Evolutionary conservation across 2,113 vertebrate species (phyloP).

Genomic region (Plecturocebus donacophilus): DNA sequence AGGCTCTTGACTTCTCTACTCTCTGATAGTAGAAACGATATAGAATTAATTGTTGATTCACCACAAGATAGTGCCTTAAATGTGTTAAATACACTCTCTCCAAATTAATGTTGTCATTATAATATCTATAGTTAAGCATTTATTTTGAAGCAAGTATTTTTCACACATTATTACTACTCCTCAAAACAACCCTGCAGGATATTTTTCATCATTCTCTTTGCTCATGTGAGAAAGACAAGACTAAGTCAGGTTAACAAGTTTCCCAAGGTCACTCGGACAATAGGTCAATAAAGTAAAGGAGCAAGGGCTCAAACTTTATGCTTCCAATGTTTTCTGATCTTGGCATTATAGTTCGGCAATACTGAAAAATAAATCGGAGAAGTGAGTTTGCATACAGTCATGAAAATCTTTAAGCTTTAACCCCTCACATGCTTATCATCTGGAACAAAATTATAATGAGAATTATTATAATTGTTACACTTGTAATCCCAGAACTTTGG

Average conservation of each 20-base stretch:
- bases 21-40: not conserved
- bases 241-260: not conserved
- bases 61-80: not conserved
- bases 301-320: not conserved
- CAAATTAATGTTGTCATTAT: not conserved
- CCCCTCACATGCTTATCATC: not conserved
- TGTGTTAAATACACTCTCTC: not conserved
- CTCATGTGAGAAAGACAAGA: constrained; percentile 27
- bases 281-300: not conserved
- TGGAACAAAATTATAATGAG: not conserved
- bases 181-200: not conserved
- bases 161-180: not conserved
- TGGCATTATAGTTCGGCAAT: not conserved
- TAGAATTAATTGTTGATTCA: not conserved
- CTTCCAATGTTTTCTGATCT: not conserved
- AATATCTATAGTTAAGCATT: not conserved
- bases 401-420: not conserved
- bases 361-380: not conserved
- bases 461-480: not conserved
- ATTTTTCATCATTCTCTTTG: not conserved
- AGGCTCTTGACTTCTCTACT: not conserved
- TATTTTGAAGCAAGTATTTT: constrained; percentile 6
- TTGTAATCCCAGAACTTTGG: too few relatives aligned
- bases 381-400: not conserved
- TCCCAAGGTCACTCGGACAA: not conserved